Base-by-base conservation (phyloP, 1,140 invertebrate genomes). In the Neodiprion lecontei region DNA sequence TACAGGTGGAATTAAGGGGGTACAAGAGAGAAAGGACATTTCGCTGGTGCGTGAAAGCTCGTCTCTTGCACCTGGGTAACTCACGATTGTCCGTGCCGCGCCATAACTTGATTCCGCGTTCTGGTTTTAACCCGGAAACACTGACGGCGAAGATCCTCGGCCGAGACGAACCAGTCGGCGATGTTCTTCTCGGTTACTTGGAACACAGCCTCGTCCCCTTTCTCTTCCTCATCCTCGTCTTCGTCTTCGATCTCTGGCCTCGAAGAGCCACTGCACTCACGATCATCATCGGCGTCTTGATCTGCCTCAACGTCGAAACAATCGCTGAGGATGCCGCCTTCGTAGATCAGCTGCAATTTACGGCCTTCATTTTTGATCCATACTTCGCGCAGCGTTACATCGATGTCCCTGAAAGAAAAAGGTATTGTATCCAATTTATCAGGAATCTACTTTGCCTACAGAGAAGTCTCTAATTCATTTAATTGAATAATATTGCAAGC, bases 301-400 rank as follows among this genome's bases (percentile, higher is more conserved):
- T 77, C 69, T 2, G 28, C 28, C 28, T 81, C 65, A 67, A 83
- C 80, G 77, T 86, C 83, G 21, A 78, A 76, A 73, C 86, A 88
- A 72, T 86, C 84, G 65, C 80, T 83, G 70, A 87, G 72, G 70
- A 75, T 81, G 53, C 79, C 83, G 66, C 81, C 80, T 48, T 86
- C 83, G 79, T 89, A 91, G 72, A 91, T 87, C 70, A 91, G 76
- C 74, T 90, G 88, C 66, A 91, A 82, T 47, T 89, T 87, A 72
- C 87, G 84, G 11, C 77, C 76, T 12, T 84, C 84, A 68, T 86
- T 84, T 5, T 86, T 81, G 48, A 90, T 74, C 82, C 89, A 89
- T 9, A 90, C 78, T 66, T 91, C 84, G n/a, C 88, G 81, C 75
- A 90, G 77, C 17, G 80, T 80, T 21, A 85, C 79, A 66, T 83